Conservation (phyloP, 2,888 invertebrate species). For the Philereme transversata region DNA sequence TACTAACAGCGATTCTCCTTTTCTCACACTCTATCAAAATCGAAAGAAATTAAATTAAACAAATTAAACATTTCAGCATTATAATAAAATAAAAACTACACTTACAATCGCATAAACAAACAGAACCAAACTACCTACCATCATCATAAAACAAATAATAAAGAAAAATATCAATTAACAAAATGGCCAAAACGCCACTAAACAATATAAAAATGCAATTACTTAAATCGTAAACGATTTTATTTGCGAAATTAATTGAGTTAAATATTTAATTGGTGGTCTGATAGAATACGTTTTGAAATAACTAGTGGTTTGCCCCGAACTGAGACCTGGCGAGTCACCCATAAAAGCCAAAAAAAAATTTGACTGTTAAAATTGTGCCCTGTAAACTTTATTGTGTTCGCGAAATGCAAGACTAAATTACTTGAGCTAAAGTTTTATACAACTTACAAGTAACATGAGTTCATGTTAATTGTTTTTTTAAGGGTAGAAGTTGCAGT, state of each 20-base stretch:
- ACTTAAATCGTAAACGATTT: slow-evolving; percentile 50
- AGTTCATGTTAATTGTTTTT: no score
- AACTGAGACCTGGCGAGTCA: no score
- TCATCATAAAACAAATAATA: slow-evolving; percentile 40
- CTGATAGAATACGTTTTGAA: background rate
- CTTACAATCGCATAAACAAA: slow-evolving; percentile 13
- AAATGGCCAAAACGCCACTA: slow-evolving; percentile 30
- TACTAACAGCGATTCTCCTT: no score
- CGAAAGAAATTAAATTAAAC: background rate
- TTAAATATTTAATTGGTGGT: slow-evolving; percentile 29
- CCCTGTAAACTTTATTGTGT: no score
- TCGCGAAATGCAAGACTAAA: no score
- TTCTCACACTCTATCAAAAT: no score
- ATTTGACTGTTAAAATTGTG: no score
- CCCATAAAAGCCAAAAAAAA: no score
- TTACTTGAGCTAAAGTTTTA: no score
- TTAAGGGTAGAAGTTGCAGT: no score
- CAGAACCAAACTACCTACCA: slow-evolving; percentile 9
- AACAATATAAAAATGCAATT: slow-evolving; percentile 53
- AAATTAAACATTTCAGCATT: slow-evolving; percentile 15
- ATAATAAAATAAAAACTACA: slow-evolving; percentile 14
- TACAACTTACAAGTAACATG: no score
- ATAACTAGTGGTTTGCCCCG: no score
- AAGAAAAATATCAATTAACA: slow-evolving; percentile 36
- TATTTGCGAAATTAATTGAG: slow-evolving; percentile 50